Percentiles rank a stretch among this genome's conserved stretches.
Conservation (phyloP, 2,113 vertebrate genomes). For the Tragelaphus imberbis region DNA sequence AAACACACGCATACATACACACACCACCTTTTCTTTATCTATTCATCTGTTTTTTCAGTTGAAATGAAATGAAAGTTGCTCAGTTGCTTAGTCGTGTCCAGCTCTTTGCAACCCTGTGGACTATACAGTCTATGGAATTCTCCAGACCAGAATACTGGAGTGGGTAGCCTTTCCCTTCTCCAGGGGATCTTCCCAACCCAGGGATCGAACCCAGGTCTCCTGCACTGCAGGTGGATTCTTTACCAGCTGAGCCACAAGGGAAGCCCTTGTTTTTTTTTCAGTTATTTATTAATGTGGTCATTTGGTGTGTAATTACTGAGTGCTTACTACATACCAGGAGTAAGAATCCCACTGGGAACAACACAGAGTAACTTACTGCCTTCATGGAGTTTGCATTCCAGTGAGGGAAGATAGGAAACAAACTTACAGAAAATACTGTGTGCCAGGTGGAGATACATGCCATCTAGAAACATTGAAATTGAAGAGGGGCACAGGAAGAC, state of each 20-base stretch:
- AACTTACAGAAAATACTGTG: not conserved
- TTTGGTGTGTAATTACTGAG: not conserved
- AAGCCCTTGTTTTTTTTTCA: not conserved
- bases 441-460: not conserved
- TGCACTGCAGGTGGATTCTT: not conserved
- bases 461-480: not conserved
- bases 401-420: not conserved
- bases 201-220: not conserved
- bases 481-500: not conserved
- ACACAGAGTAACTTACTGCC: not conserved
- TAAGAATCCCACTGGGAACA: too few relatives aligned
- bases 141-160: not conserved
- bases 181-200: not conserved
- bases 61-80: not conserved
- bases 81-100: not conserved
- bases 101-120: not conserved
- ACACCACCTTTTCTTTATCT: not conserved
- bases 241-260: not conserved
- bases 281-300: not conserved
- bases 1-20: not conserved
- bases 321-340: not conserved
- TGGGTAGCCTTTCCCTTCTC: not conserved
- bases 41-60: not conserved
- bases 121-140: not conserved
- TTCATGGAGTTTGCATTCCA: not conserved